Evolutionary conservation across 2,113 vertebrate genomes (phyloP).

Genomic region (Struthio camelus): DNA sequence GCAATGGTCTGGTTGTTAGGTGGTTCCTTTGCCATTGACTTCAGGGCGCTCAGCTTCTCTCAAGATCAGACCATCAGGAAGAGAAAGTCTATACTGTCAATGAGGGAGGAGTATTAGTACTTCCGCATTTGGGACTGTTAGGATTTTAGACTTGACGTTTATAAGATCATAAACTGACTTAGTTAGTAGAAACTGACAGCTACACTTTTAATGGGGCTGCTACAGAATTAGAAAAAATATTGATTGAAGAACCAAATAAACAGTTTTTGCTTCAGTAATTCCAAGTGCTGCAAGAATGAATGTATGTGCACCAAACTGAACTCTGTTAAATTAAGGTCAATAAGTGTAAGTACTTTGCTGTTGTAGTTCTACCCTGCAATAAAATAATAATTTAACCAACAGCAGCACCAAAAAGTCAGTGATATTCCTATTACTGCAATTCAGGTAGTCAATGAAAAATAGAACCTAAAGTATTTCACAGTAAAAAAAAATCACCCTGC

Average conservation of each 20-base stretch:
- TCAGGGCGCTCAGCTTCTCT: not conserved
- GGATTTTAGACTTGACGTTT: not conserved
- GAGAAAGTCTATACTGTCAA: not conserved
- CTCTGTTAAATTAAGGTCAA: slow-evolving; percentile 40
- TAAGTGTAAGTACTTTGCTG: slow-evolving; percentile 17
- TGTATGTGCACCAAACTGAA: not conserved
- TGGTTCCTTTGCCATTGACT: not conserved
- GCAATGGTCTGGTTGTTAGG: not conserved
- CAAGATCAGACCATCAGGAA: not conserved
- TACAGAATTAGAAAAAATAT: slow-evolving; percentile 43
- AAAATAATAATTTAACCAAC: slow-evolving; percentile 35
- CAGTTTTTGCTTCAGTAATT: slow-evolving; percentile 35
- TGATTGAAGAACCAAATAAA: slow-evolving; percentile 50
- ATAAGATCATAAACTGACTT: not conserved
- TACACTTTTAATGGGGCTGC: not conserved
- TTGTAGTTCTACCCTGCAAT: not conserved
- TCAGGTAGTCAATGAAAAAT: slow-evolving; percentile 36
- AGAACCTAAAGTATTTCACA: slow-evolving; percentile 45
- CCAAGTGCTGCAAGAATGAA: slow-evolving; percentile 38
- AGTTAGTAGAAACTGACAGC: not conserved
- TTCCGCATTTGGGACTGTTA: not conserved
- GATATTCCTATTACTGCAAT: slow-evolving; percentile 57
- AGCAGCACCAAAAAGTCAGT: slow-evolving; percentile 49
- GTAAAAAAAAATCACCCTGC: slow-evolving; percentile 32
- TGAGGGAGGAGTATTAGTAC: not conserved